These are phyloP conservation scores for Phylloscopus collybita DNA, from an alignment of 2,797 vertebrate genomes.

Conservation along the genomic window DNA sequence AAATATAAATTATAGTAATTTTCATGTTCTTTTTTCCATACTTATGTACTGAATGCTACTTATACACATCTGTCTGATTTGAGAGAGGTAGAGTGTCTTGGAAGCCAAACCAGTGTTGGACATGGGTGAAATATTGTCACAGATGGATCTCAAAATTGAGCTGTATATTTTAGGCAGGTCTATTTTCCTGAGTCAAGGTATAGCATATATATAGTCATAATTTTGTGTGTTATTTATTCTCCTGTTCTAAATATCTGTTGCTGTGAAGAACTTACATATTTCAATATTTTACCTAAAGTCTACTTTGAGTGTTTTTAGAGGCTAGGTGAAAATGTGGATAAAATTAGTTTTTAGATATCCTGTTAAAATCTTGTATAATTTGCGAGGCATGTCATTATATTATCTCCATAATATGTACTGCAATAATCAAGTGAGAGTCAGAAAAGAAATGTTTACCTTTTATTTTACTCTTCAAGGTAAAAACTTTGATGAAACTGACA, in stretches of 20 bases:
- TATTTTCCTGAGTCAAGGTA: constrained; percentile 10
- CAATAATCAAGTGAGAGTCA: background rate
- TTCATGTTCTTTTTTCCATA: background rate
- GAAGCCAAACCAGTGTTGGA: background rate
- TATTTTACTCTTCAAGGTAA: background rate
- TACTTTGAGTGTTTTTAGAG: background rate
- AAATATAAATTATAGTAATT: background rate
- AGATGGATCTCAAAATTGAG: background rate
- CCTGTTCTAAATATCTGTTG: background rate
- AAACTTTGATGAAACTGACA: background rate
- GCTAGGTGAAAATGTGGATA: background rate
- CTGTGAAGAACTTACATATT: background rate
- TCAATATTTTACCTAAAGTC: background rate
- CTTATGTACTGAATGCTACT: background rate
- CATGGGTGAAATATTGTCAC: background rate
- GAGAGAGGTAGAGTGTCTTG: background rate
- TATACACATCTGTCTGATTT: background rate
- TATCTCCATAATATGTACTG: background rate
- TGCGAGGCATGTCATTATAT: background rate
- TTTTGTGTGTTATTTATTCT: background rate
- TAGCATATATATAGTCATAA: background rate
- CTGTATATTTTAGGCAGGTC: background rate
- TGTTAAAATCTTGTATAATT: background rate
- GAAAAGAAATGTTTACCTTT: background rate
- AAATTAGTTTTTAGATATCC: background rate